Evolutionary conservation across 2,888 invertebrate species (phyloP).

Genomic region (Rhingia rostrata): DNA sequence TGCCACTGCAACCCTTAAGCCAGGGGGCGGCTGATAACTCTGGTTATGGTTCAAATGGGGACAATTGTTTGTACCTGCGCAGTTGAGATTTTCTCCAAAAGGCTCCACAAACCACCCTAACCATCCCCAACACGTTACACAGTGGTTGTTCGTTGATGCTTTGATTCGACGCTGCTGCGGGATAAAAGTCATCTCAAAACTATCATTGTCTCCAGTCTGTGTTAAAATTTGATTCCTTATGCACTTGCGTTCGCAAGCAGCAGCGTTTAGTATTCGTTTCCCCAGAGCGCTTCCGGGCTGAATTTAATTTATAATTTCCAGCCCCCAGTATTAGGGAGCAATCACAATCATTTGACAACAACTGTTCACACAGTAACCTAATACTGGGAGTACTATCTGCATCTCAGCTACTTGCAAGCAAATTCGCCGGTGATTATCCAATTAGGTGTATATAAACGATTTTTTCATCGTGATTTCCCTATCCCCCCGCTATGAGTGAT

Average conservation of each 20-base stretch:
- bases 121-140: conserved; percentile 48
- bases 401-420: conserved; percentile 13
- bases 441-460: conserved; percentile 48
- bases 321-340: conserved; percentile 1
- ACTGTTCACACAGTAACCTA: conserved; percentile 5
- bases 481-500: conserved; percentile 3
- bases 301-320: conserved; percentile 34
- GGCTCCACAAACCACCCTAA: conserved; percentile 36
- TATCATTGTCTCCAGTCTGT: conserved; percentile 56
- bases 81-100: conserved; percentile 32
- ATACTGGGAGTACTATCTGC: not conserved
- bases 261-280: not conserved
- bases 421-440: conserved; percentile 71
- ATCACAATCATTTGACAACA: not conserved
- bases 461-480: conserved; percentile 49
- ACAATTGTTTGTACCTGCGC: conserved; percentile 71
- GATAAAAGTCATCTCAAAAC: conserved; percentile 63
- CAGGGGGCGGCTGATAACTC: not conserved
- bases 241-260: conserved; percentile 15
- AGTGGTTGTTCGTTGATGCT: conserved; percentile 32
- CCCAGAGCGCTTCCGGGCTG: conserved; percentile 38
- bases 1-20: conserved; percentile 15
- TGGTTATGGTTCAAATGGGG: conserved; percentile 22
- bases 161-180: conserved; percentile 10
- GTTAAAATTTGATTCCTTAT: conserved; percentile 60